Base-by-base conservation (phyloP, 1,140 invertebrate species). In the Probaryconus sp. region DNA sequence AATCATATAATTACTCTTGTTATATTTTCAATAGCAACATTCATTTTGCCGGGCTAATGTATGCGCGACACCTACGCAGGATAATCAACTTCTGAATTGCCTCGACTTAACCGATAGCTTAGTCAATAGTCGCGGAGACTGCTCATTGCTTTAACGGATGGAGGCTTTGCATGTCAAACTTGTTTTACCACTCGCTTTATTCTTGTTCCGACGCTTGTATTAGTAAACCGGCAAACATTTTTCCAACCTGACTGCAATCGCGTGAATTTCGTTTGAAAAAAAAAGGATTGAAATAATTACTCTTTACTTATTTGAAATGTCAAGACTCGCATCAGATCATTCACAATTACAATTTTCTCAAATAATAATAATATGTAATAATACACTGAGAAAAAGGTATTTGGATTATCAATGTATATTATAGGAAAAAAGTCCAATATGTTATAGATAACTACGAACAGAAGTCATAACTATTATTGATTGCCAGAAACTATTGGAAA, bases 161-260 rank as follows among this genome's bases (percentile, higher is more conserved):
- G 14, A 48, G 13, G 5, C 53, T 50, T 68, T 58, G 50, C 51
- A 45, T 67, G 51, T 67, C 50, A 67, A 67, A 56, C 64, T 68
- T 68, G 43, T 68, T 68, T 26, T 67, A 38, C 50, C 50, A 56
- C 50, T 67, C 50, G 28, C 31, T 55, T 67, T 24, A 35, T 55
- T 67, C 42, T 67, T 31, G 20, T 67, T 48, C 14, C 28, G 11
- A 35, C 14, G 10, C n/a, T 3, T 5, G 42, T 28, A 53, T 64
- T 40, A 60, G 17, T 13, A 42, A 20, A 21, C 43, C 43, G 16
- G 10, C 13, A 9, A 2, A 38, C 33, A 38, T 50, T 42, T 50
- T 63, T 30, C 16, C 18, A 47, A n/a, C 18, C 21, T 1, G 11
- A 30, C 9, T 9, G 28, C 28, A 24, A 55, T 28, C 26, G 14